These are phyloP conservation scores for Typhlichthys eigenmanni DNA, from an alignment of 2,797 vertebrate species.

Conservation along the genomic window DNA sequence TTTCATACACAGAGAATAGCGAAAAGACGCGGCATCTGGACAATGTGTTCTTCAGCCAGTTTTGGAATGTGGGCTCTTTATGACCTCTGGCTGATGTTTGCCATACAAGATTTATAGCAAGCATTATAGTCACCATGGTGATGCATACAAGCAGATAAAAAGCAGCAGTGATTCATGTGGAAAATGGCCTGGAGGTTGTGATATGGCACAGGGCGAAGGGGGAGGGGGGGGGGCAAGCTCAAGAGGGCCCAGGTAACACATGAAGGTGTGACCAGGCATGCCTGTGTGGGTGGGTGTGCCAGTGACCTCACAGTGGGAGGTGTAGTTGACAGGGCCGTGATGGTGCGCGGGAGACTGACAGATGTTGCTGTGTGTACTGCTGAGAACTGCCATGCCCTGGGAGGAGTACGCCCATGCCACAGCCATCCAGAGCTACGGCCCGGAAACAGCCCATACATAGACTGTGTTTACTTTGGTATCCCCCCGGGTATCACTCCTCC, in stretches of 20 bases:
- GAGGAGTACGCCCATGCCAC: constrained; percentile 28
- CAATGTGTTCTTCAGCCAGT: constrained; percentile 29
- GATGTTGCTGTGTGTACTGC: background rate
- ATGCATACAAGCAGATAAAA: constrained; percentile 23
- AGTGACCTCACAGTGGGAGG: constrained; percentile 56
- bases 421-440: constrained; percentile 35
- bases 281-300: constrained; percentile 28
- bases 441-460: constrained; percentile 60
- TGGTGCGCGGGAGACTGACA: constrained; percentile 13
- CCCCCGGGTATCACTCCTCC: constrained; percentile 14
- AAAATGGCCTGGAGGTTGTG: constrained; percentile 43
- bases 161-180: constrained; percentile 14
- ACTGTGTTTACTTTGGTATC: constrained; percentile 45
- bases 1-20: no score
- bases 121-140: constrained; percentile 23
- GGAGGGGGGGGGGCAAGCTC: constrained; percentile 9
- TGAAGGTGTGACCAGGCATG: constrained; percentile 56
- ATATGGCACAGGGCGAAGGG: constrained; percentile 29
- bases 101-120: constrained; percentile 37
- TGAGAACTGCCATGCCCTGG: constrained; percentile 35
- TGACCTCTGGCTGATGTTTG: constrained; percentile 9
- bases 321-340: constrained; percentile 48
- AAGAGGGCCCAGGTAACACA: constrained; percentile 32
- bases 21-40: constrained; percentile 16
- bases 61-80: constrained; percentile 24